Percentiles rank a stretch among this genome's conserved stretches.
Evolutionary conservation across 2,797 vertebrate genomes (phyloP).

Genomic region (Streptopelia turtur): DNA sequence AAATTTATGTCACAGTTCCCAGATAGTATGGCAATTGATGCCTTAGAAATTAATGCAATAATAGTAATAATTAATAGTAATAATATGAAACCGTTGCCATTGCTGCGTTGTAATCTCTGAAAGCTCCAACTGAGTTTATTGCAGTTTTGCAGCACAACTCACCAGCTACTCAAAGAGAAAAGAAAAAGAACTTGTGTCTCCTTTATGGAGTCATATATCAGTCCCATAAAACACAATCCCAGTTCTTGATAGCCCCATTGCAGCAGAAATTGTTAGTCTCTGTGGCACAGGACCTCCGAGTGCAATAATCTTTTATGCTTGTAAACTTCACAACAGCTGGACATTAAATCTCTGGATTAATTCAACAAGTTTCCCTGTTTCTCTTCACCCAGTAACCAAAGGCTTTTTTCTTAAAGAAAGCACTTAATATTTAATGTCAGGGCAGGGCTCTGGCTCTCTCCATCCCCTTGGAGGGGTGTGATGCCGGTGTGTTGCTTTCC

Average conservation of each 20-base stretch:
- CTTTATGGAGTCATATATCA: constrained; percentile 26
- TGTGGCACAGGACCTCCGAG: background rate
- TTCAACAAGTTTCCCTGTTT: constrained; percentile 19
- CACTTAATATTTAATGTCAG: background rate
- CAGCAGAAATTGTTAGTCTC: constrained; percentile 34
- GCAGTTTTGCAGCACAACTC: background rate
- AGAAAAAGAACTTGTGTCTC: background rate
- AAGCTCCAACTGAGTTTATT: background rate
- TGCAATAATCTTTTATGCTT: constrained; percentile 29
- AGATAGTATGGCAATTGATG: constrained; percentile 47
- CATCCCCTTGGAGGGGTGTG: accelerated
- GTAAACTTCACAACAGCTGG: constrained; percentile 30
- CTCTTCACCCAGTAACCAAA: background rate
- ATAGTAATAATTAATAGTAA: constrained; percentile 63
- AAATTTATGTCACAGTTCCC: constrained; percentile 43
- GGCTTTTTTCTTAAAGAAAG: background rate
- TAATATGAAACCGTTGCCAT: background rate
- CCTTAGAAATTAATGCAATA: constrained; percentile 56
- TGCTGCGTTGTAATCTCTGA: background rate
- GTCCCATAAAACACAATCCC: constrained; percentile 35
- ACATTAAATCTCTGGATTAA: constrained; percentile 38
- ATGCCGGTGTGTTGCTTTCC: accelerated
- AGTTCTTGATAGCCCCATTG: background rate
- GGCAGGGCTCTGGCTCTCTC: background rate
- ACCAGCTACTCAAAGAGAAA: background rate